phyloP scores from a whole-genome alignment of 92 coral and sea anemone genomes.

The Metridium senile region DNA sequence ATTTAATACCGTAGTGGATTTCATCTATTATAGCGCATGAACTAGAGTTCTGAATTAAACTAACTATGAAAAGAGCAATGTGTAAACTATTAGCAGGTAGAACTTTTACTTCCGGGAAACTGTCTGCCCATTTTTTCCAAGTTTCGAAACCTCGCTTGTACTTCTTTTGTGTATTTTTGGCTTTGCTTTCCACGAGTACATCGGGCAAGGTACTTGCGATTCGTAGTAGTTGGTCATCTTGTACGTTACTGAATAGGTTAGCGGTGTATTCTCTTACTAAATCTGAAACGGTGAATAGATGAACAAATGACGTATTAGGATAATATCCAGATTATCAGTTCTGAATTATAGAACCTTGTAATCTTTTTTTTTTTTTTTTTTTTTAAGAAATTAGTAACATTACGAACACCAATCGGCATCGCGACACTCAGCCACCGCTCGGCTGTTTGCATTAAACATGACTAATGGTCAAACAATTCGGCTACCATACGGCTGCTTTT shows the following conservation, averaged over 20 bases:
- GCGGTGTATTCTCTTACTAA: neutral
- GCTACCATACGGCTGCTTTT: too few species aligned
- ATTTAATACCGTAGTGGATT: slow-evolving; percentile 31
- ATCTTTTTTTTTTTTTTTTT: too few species aligned
- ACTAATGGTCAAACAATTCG: too few species aligned
- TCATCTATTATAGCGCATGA: slow-evolving; percentile 22
- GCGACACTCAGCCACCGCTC: too few species aligned
- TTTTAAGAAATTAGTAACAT: too few species aligned
- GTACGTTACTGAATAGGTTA: neutral
- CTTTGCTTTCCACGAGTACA: neutral
- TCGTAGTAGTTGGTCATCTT: neutral
- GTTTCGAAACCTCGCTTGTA: slow-evolving; percentile 23
- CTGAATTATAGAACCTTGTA: too few species aligned
- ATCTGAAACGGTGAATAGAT: slow-evolving; percentile 6
- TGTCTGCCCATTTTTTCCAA: slow-evolving; percentile 31
- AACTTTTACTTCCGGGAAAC: slow-evolving; percentile 3
- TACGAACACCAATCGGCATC: too few species aligned
- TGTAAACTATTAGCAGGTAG: slow-evolving; percentile 10
- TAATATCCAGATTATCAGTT: too few species aligned
- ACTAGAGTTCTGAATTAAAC: slow-evolving; percentile 9
- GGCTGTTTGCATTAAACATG: too few species aligned
- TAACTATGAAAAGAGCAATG: neutral
- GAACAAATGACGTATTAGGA: too few species aligned
- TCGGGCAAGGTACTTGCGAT: neutral
- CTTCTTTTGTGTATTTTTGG: slow-evolving; percentile 21